phyloP scores from a whole-genome alignment of 2,888 invertebrate genomes.

The Lochmaea crataegi region DNA sequence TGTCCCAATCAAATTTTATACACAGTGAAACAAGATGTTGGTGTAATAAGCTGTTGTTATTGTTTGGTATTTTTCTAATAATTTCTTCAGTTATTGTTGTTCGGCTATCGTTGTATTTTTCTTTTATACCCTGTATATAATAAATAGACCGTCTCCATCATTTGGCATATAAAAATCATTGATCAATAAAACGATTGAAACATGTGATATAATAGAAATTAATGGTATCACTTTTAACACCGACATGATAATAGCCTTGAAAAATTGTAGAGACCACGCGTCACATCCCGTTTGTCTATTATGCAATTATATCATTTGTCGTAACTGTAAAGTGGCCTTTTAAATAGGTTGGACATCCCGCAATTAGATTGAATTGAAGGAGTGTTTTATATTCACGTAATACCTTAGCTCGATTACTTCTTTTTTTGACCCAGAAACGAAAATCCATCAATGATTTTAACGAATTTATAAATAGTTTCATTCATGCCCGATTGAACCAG shows the following conservation, averaged over 20 bases:
- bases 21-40: too few species aligned
- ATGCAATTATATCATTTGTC: constrained; percentile 31
- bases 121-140: neutral
- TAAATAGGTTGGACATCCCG: constrained; percentile 40
- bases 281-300: constrained; percentile 36
- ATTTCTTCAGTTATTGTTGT: too few species aligned
- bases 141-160: neutral
- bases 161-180: constrained; percentile 7
- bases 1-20: too few species aligned
- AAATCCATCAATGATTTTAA: neutral
- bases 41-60: too few species aligned
- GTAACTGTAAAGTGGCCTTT: constrained; percentile 35
- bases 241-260: constrained; percentile 33
- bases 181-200: constrained; percentile 11
- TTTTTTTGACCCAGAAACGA: neutral
- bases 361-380: constrained; percentile 42
- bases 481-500: too few species aligned
- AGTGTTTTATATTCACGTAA: constrained; percentile 34
- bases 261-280: constrained; percentile 31
- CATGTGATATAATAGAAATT: constrained; percentile 29
- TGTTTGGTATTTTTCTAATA: too few species aligned
- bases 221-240: constrained; percentile 24
- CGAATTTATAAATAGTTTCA: neutral
- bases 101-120: too few species aligned
- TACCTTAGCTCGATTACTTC: constrained; percentile 11